Base-by-base conservation (phyloP, 2,888 invertebrate genomes). In the Drosophila sordidula region DNA sequence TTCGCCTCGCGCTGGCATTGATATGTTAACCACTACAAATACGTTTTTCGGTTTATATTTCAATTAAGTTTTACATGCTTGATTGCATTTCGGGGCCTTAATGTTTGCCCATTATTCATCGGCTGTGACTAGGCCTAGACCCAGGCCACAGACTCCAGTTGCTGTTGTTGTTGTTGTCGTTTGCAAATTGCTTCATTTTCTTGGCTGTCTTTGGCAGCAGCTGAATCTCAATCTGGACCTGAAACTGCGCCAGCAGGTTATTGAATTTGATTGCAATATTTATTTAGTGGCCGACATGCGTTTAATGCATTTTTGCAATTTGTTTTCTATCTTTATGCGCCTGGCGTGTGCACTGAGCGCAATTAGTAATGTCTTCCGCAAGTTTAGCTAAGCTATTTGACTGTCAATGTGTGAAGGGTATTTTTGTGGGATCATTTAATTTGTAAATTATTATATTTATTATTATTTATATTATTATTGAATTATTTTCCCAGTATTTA, bases 61-160 rank as follows among this genome's bases (percentile, higher is more conserved):
- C 87, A 84, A 84, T 84, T 84, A 84, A 85, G 87, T 78, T 82
- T 85, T 82, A 84, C 84, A 84, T 80, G 86, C 85, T 84, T 87
- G 87, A 84, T 87, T 84, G 84, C 84, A 74, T 85, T 82, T 78
- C 70, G 80, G 79, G 58, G 66, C 74, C 79, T 70, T 85, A 84
- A 84, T 87, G 82, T 66, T 78, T 76, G 71, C 80, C 80, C 85
- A 84, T 84, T 87, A 87, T 80, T 84, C 85, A 87, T 79, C 68
- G 77, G 34, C 75, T 55, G 59, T 77, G 66, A 77, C 77, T 87
- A 78, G 81, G 76, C 77, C 83, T 75, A 59, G 51, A 44, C 73
- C 54, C 66, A 71, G 44, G 64, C 64, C 54, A 29, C 38, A 42
- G 12, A 11, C 39, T 11, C 22, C 36, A 16, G n/a, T 32, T n/a